A percentile compares a stretch with the other conserved stretches of the same genome.
Conservation (phyloP, 2,888 invertebrate species). For the Orthosia cruda region DNA sequence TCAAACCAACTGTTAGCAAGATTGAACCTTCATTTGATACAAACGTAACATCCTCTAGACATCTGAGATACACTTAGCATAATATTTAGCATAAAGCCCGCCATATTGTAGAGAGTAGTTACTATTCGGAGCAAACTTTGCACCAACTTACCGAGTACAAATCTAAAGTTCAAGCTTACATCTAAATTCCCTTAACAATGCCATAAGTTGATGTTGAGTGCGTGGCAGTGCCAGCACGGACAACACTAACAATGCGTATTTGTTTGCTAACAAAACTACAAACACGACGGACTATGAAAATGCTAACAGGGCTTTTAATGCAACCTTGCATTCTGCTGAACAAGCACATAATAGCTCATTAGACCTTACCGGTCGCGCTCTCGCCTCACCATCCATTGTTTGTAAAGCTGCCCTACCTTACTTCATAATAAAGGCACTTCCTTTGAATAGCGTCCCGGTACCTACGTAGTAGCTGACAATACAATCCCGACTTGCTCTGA, state of each 20-base stretch:
- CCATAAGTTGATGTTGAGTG: slow-evolving; percentile 63
- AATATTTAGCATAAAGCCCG: slow-evolving; percentile 41
- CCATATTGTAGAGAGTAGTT: slow-evolving; percentile 26
- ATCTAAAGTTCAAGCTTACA: slow-evolving; percentile 51
- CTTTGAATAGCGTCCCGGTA: slow-evolving; percentile 79
- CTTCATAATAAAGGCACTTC: slow-evolving; percentile 86
- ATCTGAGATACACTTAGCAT: slow-evolving; percentile 52
- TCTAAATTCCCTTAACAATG: slow-evolving; percentile 69
- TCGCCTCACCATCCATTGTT: slow-evolving; percentile 84
- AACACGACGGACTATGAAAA: slow-evolving; percentile 70
- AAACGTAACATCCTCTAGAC: slow-evolving; percentile 24
- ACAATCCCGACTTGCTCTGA: slow-evolving; percentile 71
- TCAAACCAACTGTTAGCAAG: slow-evolving; percentile 33
- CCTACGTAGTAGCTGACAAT: slow-evolving; percentile 77
- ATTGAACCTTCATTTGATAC: slow-evolving; percentile 40
- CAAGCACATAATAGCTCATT: slow-evolving; percentile 88
- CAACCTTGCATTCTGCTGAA: slow-evolving; percentile 77
- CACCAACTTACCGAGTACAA: slow-evolving; percentile 37
- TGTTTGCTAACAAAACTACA: slow-evolving; percentile 72
- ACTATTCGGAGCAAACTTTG: slow-evolving; percentile 40
- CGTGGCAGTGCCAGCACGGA: slow-evolving; percentile 56
- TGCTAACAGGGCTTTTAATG: slow-evolving; percentile 77
- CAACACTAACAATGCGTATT: slow-evolving; percentile 74
- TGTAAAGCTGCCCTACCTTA: slow-evolving; percentile 81
- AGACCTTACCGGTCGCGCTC: slow-evolving; percentile 84